Base-by-base conservation (phyloP, 2,888 invertebrate genomes). In the Rhimphoctona megacephalus region DNA sequence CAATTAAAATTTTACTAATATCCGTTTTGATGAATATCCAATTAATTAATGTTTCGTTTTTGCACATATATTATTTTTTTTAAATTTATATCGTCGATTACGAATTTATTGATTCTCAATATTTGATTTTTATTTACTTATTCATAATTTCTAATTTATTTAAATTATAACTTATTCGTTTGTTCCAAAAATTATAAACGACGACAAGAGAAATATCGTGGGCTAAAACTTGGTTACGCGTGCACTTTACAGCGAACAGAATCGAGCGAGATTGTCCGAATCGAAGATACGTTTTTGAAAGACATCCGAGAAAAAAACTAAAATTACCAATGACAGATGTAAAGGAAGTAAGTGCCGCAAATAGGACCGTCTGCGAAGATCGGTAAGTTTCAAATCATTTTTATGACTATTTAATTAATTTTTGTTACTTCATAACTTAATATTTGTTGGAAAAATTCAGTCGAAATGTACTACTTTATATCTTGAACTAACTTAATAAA, bases 221-320 rank as follows among this genome's bases (percentile, higher is more conserved):
- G 5, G 4, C 9, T 39, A 4, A 19, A 39, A n/a, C 1, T 11
- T 7, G 0, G 14, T 19, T n/a, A 0, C 19, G 33, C 2, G 19
- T 61, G 14, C 0, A 30, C 17, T 61, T 92, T 92, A 9, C 90
- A 97, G 97, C 98, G 8, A 97, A 97, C 94, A 96, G 98, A 91
- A 97, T 98, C 33, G 98, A 98, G 94, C 95, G 98, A 77, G 98
- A 98, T 94, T 98, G 98, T 91, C 97, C 98, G 0, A 98, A 98
- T 88, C 96, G 98, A 67, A 96, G 97, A 69, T 98, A 98, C 94
- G 97, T 98, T 11, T 98, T 98, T 92, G 98, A 98, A 94, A 95
- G 98, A 82, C 98, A 98, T 92, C 97, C 98, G 1, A 95, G 98
- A 22, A 98, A 98, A 92, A 97, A 98, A 89, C 94, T 98, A 78